phyloP scores from a whole-genome alignment of 2,888 invertebrate genomes.

The Acanthosepion esculentum region DNA sequence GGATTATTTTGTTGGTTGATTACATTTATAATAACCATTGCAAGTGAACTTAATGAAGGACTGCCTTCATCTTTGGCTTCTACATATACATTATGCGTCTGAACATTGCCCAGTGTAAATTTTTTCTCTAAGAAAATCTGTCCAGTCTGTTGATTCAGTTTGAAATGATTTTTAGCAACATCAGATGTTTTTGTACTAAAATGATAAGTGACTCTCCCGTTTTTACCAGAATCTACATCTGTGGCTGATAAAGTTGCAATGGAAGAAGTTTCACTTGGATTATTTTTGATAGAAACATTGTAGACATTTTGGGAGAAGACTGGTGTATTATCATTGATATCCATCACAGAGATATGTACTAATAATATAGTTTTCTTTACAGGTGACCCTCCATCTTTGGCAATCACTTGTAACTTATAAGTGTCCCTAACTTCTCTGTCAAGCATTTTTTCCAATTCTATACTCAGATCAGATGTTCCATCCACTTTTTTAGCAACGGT shows the following conservation, averaged over 20 bases:
- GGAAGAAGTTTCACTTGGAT: constrained; percentile 8
- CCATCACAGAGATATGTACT: not conserved
- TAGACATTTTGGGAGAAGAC: not conserved
- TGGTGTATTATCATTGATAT: not conserved
- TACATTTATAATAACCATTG: not conserved
- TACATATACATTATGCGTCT: not conserved
- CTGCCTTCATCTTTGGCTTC: not conserved
- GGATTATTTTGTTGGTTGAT: not conserved
- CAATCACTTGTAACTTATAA: not conserved
- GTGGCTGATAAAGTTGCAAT: constrained; percentile 33
- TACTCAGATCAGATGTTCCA: not conserved
- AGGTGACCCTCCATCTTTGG: not conserved
- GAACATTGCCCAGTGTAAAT: not conserved
- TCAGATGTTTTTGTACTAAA: constrained; percentile 21
- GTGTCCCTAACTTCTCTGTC: not conserved
- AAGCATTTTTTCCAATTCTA: constrained; percentile 6
- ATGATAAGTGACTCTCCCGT: not conserved
- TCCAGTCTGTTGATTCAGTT: not conserved
- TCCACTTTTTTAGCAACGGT: not conserved
- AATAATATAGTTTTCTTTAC: not conserved
- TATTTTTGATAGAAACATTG: constrained; percentile 10
- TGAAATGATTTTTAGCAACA: not conserved
- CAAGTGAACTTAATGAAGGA: not conserved
- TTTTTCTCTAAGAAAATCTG: not conserved
- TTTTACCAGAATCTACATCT: not conserved